phyloP scores from a whole-genome alignment of 2,888 invertebrate species.

The Chrysolina haemoptera region DNA sequence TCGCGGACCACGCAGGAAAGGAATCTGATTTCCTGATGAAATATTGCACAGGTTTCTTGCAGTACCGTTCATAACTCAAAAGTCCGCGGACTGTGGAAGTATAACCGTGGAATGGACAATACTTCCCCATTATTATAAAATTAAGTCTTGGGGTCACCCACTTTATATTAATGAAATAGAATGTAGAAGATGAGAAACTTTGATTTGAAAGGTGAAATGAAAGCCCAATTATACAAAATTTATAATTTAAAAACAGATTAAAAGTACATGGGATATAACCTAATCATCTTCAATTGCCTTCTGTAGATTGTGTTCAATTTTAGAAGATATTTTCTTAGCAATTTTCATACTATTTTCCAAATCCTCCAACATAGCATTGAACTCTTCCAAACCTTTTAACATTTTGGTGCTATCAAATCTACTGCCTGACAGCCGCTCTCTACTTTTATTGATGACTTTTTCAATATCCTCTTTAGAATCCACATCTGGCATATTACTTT shows the following conservation, averaged over 20 bases:
- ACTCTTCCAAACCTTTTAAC: constrained; percentile 57
- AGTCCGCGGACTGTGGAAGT: too few species aligned
- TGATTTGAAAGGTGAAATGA: not conserved
- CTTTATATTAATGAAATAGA: not conserved
- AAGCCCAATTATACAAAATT: not conserved
- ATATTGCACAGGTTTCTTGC: too few species aligned
- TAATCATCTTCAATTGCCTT: constrained; percentile 48
- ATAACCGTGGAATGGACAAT: too few species aligned
- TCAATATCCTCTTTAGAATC: constrained; percentile 38
- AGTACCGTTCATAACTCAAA: too few species aligned
- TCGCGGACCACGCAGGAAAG: too few species aligned
- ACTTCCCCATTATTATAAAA: too few species aligned
- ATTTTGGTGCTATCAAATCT: constrained; percentile 42
- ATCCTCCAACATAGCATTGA: constrained; percentile 62
- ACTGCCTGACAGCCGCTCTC: constrained; percentile 34
- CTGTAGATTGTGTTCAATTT: constrained; percentile 54
- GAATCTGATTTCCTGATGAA: too few species aligned
- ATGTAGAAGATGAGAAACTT: not conserved
- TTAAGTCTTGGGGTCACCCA: too few species aligned
- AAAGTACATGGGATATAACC: not conserved
- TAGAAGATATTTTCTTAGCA: constrained; percentile 60
- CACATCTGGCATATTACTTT: constrained; percentile 21
- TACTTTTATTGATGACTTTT: constrained; percentile 39
- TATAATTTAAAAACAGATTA: not conserved
- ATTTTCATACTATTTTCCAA: constrained; percentile 64